Conservation (phyloP, 2,797 vertebrate species). For the Catostomus latipinnis region DNA sequence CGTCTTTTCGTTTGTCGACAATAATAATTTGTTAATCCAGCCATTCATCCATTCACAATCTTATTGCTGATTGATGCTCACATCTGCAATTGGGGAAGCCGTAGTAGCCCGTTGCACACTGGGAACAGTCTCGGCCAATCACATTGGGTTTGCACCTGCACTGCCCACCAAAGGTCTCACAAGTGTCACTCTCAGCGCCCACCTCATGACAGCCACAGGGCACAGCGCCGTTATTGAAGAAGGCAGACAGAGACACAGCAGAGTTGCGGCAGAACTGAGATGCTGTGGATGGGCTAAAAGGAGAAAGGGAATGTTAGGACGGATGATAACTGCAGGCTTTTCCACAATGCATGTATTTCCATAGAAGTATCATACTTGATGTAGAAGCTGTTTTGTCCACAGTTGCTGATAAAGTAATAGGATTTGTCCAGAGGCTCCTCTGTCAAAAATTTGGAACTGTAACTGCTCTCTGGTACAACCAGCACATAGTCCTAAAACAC, state of each 20-base stretch:
- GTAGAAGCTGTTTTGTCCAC: slow-evolving; percentile 89
- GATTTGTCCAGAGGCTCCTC: slow-evolving; percentile 95
- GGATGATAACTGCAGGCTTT: neutral
- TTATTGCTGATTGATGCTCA: slow-evolving; percentile 73
- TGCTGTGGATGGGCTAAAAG: slow-evolving; percentile 76
- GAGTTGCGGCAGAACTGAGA: slow-evolving; percentile 86
- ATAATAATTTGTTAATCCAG: too few relatives aligned
- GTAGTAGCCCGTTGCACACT: slow-evolving; percentile 92
- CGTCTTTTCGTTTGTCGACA: too few relatives aligned
- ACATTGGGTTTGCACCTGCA: slow-evolving; percentile 87
- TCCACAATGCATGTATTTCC: neutral
- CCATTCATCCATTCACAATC: too few relatives aligned
- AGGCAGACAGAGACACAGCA: slow-evolving; percentile 87
- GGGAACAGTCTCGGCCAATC: slow-evolving; percentile 93
- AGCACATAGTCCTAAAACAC: slow-evolving; percentile 87
- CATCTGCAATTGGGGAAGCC: slow-evolving; percentile 94
- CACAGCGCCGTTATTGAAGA: slow-evolving; percentile 91
- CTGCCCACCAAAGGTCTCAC: slow-evolving; percentile 88
- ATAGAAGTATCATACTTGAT: slow-evolving; percentile 80
- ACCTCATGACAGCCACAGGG: slow-evolving; percentile 90
- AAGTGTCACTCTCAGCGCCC: slow-evolving; percentile 83
- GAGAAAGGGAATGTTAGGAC: neutral
- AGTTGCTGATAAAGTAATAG: slow-evolving; percentile 95
- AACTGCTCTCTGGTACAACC: slow-evolving; percentile 88
- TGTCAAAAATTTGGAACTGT: slow-evolving; percentile 84